Conservation (phyloP, 2,113 vertebrate species). For the Chelonoidis abingdonii region DNA sequence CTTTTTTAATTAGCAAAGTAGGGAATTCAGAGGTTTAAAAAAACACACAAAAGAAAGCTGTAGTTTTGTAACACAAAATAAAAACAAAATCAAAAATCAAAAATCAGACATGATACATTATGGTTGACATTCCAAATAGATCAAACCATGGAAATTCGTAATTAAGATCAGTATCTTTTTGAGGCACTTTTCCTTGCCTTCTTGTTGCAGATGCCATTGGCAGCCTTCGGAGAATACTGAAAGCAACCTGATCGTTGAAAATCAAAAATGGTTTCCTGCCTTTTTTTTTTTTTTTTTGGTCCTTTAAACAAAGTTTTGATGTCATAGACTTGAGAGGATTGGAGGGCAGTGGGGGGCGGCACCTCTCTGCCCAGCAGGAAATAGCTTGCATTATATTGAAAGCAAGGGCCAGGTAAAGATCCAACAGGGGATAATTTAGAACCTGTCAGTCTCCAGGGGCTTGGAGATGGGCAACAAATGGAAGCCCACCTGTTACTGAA, state of each 20-base stretch:
- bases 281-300: background rate
- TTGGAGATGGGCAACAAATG: background rate
- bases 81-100: background rate
- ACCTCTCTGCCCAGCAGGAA: background rate
- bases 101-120: background rate
- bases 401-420: background rate
- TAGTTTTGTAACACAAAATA: background rate
- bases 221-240: background rate
- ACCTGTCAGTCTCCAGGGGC: background rate
- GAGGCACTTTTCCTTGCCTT: background rate
- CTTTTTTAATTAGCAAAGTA: background rate
- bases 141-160: background rate
- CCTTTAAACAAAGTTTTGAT: background rate
- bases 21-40: background rate
- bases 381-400: background rate
- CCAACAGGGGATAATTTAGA: background rate
- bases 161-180: background rate
- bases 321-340: background rate
- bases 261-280: background rate
- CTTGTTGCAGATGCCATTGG: background rate
- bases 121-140: background rate
- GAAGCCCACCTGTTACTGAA: rapidly evolving
- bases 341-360: too few relatives aligned
- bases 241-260: background rate
- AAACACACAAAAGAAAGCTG: background rate